Conservation (phyloP, 2,888 invertebrate species). For the Volucella inanis region DNA sequence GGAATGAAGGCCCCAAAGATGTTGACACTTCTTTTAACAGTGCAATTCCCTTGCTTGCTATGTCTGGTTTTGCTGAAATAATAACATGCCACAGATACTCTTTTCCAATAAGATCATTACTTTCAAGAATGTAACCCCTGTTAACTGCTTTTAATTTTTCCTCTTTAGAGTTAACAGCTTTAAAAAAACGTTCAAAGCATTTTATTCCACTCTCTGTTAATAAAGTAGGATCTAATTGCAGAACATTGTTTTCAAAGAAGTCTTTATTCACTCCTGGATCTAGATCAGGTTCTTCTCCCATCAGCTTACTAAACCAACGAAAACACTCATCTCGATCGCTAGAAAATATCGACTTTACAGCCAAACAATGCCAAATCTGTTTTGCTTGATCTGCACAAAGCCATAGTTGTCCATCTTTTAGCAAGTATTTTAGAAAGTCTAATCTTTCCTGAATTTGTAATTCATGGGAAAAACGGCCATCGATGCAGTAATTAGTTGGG, state of each 20-base stretch:
- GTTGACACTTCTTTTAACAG: conserved; percentile 96
- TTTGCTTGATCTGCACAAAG: conserved; percentile 98
- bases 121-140: conserved; percentile 93
- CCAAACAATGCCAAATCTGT: conserved; percentile 98
- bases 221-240: conserved; percentile 94
- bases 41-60: conserved; percentile 95
- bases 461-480: conserved; percentile 95
- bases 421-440: conserved; percentile 94
- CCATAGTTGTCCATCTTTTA: conserved; percentile 98
- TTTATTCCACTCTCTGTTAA: conserved; percentile 98
- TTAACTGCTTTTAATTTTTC: conserved; percentile 94
- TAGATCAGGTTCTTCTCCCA: conserved; percentile 98
- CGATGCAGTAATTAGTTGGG: conserved; percentile 90
- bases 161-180: conserved; percentile 96
- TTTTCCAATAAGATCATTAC: conserved; percentile 96
- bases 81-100: conserved; percentile 98
- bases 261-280: conserved; percentile 97
- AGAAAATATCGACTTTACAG: conserved; percentile 95
- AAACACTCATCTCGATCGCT: conserved; percentile 98
- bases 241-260: conserved; percentile 97
- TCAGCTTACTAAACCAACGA: conserved; percentile 98
- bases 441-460: conserved; percentile 97
- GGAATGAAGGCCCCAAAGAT: conserved; percentile 93
- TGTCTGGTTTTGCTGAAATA: conserved; percentile 95
- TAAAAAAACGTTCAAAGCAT: conserved; percentile 88